Conservation (phyloP, 2,113 vertebrate genomes). For the Maylandia zebra region DNA sequence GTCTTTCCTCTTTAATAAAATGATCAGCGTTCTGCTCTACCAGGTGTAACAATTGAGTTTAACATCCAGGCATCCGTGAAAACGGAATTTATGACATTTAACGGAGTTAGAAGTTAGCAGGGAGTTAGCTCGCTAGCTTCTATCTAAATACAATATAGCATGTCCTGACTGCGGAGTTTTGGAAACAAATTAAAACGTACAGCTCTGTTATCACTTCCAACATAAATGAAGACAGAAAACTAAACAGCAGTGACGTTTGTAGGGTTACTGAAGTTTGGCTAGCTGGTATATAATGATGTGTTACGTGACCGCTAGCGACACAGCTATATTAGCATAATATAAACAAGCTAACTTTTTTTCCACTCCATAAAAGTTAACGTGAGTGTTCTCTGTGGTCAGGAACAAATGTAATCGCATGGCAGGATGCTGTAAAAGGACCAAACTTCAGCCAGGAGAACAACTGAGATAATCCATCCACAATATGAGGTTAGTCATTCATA, state of each 20-base stretch:
- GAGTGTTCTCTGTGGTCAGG: too few relatives aligned
- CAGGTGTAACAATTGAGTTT: background rate
- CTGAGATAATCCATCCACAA: background rate
- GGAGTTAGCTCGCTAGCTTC: background rate
- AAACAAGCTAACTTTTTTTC: too few relatives aligned
- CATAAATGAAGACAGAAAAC: background rate
- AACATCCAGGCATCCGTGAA: background rate
- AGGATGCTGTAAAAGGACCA: too few relatives aligned
- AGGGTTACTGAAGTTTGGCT: too few relatives aligned
- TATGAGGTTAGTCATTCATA: background rate
- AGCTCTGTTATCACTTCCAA: background rate
- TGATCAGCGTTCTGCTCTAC: background rate
- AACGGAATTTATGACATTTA: background rate
- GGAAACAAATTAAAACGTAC: background rate
- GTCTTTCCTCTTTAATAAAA: background rate
- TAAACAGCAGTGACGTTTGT: too few relatives aligned
- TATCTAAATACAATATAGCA: background rate
- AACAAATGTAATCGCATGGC: background rate
- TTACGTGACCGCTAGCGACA: fast-evolving
- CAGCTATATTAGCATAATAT: too few relatives aligned
- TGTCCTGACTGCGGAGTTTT: background rate
- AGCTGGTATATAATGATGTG: background rate
- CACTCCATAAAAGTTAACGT: too few relatives aligned
- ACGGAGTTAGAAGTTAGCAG: background rate
- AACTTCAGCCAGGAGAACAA: too few relatives aligned